Base-by-base conservation (phyloP, 2,797 vertebrate species). In the Pristis pectinata region DNA sequence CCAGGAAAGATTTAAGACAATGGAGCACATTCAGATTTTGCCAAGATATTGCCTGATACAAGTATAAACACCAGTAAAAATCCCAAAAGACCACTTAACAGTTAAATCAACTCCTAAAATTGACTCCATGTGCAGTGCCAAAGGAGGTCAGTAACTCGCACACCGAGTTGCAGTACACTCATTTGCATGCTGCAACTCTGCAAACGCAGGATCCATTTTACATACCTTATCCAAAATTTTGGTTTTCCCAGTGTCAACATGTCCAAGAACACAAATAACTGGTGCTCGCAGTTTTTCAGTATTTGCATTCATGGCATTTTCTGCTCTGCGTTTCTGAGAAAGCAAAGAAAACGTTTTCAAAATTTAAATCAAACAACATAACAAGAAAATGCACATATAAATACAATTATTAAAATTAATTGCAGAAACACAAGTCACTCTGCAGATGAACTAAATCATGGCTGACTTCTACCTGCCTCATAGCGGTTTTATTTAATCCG, bases 141-240 rank as follows among this genome's bases (percentile, higher is more conserved):
- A 59, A 10, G 49, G 53, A 56, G 53, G 9, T 87, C 49, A 56
- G 30, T 19, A 15, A 15, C 3, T 74, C 37, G 94, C 24, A 24
- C 24, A 72, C 4, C 0, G 79, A 5, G 17, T 61, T 82, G 94
- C 59, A 64, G 30, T 53, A 61, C 56, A 89, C 17, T 59, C 80
- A 76, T 94, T 79, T 30, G 13, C 30, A 37, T 41, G 56, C 4
- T 34, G 1, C 19, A 41, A 91, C 41, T 91, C n/a, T 67, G 59
- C n/a, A 91, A 91, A 91, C 37, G 59, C 59, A 67, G n/a, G 19
- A 41, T 67, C 61, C 19, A 67, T 56, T 10, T 15, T 92, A 79
- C 96, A 95, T 96, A 98, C 99, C 98, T 99, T 99, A 96, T 99
- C 99, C 34, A 99, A 97, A 97, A 99, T 99, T 97, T 99, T 99